Conservation (phyloP, 1,140 invertebrate species). For the Scaptodrosophila lebanonensis region DNA sequence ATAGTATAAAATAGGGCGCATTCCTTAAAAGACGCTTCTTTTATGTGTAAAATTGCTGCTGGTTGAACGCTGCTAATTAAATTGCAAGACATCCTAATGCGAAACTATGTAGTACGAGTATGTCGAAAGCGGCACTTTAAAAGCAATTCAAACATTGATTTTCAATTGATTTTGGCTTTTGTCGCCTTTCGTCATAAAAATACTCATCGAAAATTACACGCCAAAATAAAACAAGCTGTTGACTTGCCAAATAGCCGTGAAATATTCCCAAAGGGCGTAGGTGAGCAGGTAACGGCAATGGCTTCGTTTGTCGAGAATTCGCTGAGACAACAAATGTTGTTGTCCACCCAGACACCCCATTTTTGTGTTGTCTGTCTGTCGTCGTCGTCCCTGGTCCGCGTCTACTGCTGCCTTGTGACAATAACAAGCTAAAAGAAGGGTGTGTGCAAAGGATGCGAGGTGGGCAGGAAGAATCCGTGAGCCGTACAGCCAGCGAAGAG, state of each 20-base stretch:
- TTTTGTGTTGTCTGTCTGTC: constrained; percentile 17
- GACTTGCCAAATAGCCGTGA: constrained; percentile 75
- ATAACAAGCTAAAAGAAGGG: constrained; percentile 46
- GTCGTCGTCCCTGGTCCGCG: constrained; percentile 21
- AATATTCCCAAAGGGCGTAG: constrained; percentile 71
- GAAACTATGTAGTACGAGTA: constrained; percentile 33
- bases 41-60: too few species aligned
- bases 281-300: constrained; percentile 73
- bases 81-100: too few species aligned
- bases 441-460: neutral
- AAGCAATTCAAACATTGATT: constrained; percentile 59
- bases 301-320: constrained; percentile 56
- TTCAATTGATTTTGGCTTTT: constrained; percentile 66
- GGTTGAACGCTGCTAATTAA: too few species aligned
- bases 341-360: constrained; percentile 1
- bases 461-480: neutral
- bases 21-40: too few species aligned
- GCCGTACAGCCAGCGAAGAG: neutral
- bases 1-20: constrained; percentile 64
- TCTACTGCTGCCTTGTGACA: constrained; percentile 30
- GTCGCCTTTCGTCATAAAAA: constrained; percentile 62
- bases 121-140: neutral
- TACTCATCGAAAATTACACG: constrained; percentile 71
- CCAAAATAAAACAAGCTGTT: constrained; percentile 71
- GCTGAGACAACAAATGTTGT: constrained; percentile 70